Evolutionary conservation across 2,797 vertebrate genomes (phyloP).

Genomic region (Cottoperca gobio): DNA sequence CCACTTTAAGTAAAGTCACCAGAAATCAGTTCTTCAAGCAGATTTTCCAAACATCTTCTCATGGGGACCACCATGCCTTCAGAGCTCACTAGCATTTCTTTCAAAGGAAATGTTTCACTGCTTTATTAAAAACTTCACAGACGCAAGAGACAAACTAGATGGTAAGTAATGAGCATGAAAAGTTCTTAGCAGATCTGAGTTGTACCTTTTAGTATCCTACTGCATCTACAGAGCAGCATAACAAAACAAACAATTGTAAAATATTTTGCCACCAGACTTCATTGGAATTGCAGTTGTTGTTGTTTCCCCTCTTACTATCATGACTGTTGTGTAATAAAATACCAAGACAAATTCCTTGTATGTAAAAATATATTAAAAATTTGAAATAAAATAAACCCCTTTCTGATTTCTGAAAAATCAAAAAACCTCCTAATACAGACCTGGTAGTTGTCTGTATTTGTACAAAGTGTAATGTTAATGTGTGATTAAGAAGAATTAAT

Average conservation of each 20-base stretch:
- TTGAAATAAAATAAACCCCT: too few relatives aligned
- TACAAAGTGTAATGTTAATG: too few relatives aligned
- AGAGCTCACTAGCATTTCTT: background rate
- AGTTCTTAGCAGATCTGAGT: background rate
- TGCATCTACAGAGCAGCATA: background rate
- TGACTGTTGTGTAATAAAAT: background rate
- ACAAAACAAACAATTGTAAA: background rate
- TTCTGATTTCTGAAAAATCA: background rate
- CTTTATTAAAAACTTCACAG: background rate
- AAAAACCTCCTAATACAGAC: background rate
- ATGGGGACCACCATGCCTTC: background rate
- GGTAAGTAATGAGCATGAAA: background rate
- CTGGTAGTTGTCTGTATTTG: background rate
- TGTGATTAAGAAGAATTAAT: background rate
- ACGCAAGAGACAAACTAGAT: background rate
- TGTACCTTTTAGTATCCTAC: background rate
- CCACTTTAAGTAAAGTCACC: background rate
- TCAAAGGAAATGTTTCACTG: slow-evolving; percentile 7
- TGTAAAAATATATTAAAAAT: background rate
- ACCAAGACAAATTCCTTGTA: background rate
- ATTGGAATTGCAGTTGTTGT: background rate
- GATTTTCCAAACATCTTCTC: slow-evolving; percentile 8
- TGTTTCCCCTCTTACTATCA: background rate
- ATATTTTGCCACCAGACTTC: slow-evolving; percentile 1
- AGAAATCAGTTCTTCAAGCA: slow-evolving; percentile 2